phyloP scores from a whole-genome alignment of 2,797 vertebrate genomes.

The Chloroceryle amazona region DNA sequence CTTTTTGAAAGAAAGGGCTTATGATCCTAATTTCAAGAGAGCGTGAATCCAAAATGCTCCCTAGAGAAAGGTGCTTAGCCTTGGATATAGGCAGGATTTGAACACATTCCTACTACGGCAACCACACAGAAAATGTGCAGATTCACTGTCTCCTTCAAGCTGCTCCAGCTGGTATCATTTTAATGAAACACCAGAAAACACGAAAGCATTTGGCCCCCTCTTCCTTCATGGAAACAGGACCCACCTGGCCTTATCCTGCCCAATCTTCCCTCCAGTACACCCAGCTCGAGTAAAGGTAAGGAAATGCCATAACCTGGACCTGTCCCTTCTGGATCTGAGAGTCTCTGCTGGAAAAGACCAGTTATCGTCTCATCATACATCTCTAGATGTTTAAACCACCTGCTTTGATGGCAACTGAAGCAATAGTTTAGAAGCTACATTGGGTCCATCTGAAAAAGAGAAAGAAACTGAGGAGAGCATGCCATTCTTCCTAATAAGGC shows the following conservation, averaged over 20 bases:
- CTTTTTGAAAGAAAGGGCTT: constrained; percentile 56
- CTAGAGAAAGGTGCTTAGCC: constrained; percentile 63
- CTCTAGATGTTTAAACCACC: neutral
- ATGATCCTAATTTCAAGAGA: constrained; percentile 71
- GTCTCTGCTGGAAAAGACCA: neutral
- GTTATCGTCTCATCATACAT: neutral
- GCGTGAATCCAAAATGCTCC: constrained; percentile 52
- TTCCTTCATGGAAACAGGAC: neutral
- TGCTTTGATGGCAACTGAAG: neutral
- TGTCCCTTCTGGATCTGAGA: neutral
- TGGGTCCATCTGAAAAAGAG: neutral
- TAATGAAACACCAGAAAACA: neutral
- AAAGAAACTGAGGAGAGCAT: neutral
- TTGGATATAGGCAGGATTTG: constrained; percentile 44
- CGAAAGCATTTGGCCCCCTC: neutral
- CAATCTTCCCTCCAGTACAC: neutral
- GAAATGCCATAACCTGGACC: neutral
- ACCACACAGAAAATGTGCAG: neutral
- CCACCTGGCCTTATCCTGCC: neutral
- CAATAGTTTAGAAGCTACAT: neutral
- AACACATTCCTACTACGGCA: neutral
- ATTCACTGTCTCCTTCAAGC: constrained; percentile 12
- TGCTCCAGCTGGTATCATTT: neutral
- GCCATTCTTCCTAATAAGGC: neutral
- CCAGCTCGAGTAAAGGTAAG: neutral